A percentile compares a stretch with the other conserved stretches of the same genome.
phyloP scores from a whole-genome alignment of 2,113 vertebrate species.

The Solea senegalensis region DNA sequence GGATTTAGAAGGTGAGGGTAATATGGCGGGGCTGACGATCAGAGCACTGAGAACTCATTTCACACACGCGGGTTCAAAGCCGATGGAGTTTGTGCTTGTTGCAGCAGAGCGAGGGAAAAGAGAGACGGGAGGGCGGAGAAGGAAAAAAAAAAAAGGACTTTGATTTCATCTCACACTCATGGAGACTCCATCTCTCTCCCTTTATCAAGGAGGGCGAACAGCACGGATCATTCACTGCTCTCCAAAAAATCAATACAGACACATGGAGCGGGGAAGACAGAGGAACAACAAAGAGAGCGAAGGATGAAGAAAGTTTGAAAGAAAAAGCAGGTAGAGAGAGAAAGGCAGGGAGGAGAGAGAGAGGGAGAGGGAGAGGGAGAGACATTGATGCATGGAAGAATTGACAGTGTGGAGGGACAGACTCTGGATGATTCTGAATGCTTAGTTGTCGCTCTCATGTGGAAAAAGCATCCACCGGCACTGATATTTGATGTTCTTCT shows the following conservation, averaged over 20 bases:
- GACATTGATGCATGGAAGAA: slow-evolving; percentile 15
- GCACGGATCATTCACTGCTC: slow-evolving; percentile 61
- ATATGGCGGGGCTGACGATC: slow-evolving; percentile 60
- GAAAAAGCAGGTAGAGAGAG: slow-evolving; percentile 41
- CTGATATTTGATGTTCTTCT: neutral
- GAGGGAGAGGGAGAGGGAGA: slow-evolving; percentile 20
- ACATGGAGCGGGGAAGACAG: slow-evolving; percentile 51
- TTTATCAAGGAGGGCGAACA: slow-evolving; percentile 72
- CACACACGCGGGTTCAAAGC: slow-evolving; percentile 78
- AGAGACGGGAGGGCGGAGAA: slow-evolving; percentile 10
- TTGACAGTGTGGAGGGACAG: slow-evolving; percentile 6
- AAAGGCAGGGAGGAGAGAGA: slow-evolving; percentile 3
- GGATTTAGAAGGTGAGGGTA: slow-evolving; percentile 30
- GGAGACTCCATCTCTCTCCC: slow-evolving; percentile 69
- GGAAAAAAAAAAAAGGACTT: slow-evolving; percentile 50
- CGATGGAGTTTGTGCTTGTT: slow-evolving; percentile 67
- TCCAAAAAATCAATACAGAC: slow-evolving; percentile 72
- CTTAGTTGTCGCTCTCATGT: slow-evolving; percentile 37
- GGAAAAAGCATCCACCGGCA: slow-evolving; percentile 19
- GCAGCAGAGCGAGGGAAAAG: slow-evolving; percentile 50
- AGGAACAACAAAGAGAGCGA: slow-evolving; percentile 52
- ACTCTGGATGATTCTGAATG: slow-evolving; percentile 19
- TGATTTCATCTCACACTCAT: slow-evolving; percentile 76
- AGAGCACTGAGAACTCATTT: slow-evolving; percentile 74
- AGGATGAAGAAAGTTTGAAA: slow-evolving; percentile 26